Evolutionary conservation across 2,113 vertebrate genomes (phyloP).

Genomic region (Gobiocypris rarus): DNA sequence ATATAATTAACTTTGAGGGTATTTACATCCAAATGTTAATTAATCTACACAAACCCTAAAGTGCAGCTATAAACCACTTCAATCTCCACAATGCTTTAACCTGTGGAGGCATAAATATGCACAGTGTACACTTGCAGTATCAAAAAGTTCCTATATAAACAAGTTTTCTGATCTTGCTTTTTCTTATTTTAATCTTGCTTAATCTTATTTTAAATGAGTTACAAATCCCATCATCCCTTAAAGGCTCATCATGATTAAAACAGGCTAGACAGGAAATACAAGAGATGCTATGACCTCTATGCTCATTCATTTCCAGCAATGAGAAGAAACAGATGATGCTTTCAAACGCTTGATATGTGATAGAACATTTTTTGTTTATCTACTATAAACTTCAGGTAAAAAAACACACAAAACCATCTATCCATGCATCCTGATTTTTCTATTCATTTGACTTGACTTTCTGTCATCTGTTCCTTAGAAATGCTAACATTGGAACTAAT

Average conservation of each 20-base stretch:
- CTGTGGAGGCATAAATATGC: not conserved
- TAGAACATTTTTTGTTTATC: too few relatives aligned
- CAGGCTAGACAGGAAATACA: conserved; percentile 44
- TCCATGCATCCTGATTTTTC: too few relatives aligned
- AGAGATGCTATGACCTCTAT: not conserved
- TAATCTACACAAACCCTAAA: not conserved
- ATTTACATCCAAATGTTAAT: not conserved
- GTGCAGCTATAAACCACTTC: not conserved
- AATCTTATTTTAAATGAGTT: not conserved
- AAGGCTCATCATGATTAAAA: conserved; percentile 11
- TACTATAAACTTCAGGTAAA: too few relatives aligned
- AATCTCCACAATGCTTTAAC: not conserved
- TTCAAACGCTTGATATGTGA: not conserved
- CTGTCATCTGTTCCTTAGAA: not conserved
- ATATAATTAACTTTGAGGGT: not conserved
- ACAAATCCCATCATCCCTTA: conserved; percentile 31
- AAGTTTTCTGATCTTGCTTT: not conserved
- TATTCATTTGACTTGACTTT: not conserved
- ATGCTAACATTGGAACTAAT: not conserved
- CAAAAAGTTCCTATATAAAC: not conserved
- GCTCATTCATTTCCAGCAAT: not conserved
- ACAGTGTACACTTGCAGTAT: not conserved
- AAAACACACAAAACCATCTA: too few relatives aligned
- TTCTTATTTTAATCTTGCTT: too few relatives aligned
- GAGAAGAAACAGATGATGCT: not conserved